Evolutionary conservation across 1,140 invertebrate species (phyloP), one percentile per base, ranked within the genome.

Genomic region (Thaumetopoea pityocampa): DNA sequence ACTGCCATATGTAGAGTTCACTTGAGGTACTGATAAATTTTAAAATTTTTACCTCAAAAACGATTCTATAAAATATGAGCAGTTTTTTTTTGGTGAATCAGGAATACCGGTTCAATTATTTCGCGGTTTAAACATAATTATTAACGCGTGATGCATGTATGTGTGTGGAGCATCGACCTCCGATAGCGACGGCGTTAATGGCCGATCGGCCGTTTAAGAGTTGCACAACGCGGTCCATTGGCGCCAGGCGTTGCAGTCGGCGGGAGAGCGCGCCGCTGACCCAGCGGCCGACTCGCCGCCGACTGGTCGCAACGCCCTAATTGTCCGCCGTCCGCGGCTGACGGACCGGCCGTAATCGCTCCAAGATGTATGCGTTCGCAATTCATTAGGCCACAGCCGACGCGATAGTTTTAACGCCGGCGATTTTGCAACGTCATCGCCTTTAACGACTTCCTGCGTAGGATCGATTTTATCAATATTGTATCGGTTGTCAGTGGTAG

Each of bases 161-260:
- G 32, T 63, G 67, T 67, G 58, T 68, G 62, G 74, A 73, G 65
- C 74, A 70, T 68, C 64, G 73, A 78, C 78, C 78, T 79, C 74
- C n/a, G n/a, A n/a, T n/a, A 68, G 42, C 58, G 33, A 18, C 22
- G 26, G 55, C 43, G 60, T 65, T 67, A 67, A 76, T 59, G 60
- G 46, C 27, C 48, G 60, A 51, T 42, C 51, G 62, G 56, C 58
- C 62, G 67, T 66, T 62, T 51, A 57, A 55, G 38, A 61, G 63
- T 82, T 82, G 69, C 73, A 76, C 73, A 82, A 82, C 68, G 40
- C 46, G 27, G 46, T 42, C 22, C 37, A 44, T 36, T 67, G 76
- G 76, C 76, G 78, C 76, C 78, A 76, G 67, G 55, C 66, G 64
- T 67, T 61, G 67, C 47, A 40, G 51, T 35, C 50, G 68, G 56